phyloP scores from a whole-genome alignment of 2,888 invertebrate genomes.

The Himalopsyche anomala region DNA sequence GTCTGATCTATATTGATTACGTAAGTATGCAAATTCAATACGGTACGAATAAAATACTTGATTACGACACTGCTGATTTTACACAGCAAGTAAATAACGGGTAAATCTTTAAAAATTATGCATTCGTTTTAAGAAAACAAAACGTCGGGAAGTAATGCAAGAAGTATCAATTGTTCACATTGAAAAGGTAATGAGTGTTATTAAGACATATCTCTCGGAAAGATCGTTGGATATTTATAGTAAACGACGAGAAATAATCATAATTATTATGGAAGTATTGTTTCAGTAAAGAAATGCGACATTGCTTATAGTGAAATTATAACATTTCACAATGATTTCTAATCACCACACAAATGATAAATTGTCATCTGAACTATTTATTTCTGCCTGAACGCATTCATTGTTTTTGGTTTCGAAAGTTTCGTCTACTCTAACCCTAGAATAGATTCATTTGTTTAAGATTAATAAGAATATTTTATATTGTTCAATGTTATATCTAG shows the following conservation, averaged over 20 bases:
- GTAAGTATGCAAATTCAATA: too few species aligned
- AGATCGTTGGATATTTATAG: background rate
- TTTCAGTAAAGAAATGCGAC: background rate
- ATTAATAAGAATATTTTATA: too few species aligned
- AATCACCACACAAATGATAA: slow-evolving; percentile 35
- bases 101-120: too few species aligned
- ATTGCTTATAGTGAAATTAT: background rate
- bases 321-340: slow-evolving; percentile 23
- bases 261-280: background rate
- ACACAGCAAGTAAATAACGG: too few species aligned
- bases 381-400: slow-evolving; percentile 24
- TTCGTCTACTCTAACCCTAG: background rate
- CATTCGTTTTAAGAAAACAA: too few species aligned
- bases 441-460: too few species aligned
- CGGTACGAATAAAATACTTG: too few species aligned
- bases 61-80: too few species aligned
- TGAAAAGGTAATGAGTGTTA: background rate
- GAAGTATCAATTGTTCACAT: background rate
- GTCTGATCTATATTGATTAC: too few species aligned
- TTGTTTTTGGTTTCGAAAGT: slow-evolving; percentile 36
- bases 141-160: too few species aligned
- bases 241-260: background rate
- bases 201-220: background rate
- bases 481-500: too few species aligned
- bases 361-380: background rate